A percentile compares a stretch with the other conserved stretches of the same genome.
These are phyloP conservation scores for Dynastes maya DNA, from an alignment of 2,888 invertebrate genomes.

Conservation along the genomic window DNA sequence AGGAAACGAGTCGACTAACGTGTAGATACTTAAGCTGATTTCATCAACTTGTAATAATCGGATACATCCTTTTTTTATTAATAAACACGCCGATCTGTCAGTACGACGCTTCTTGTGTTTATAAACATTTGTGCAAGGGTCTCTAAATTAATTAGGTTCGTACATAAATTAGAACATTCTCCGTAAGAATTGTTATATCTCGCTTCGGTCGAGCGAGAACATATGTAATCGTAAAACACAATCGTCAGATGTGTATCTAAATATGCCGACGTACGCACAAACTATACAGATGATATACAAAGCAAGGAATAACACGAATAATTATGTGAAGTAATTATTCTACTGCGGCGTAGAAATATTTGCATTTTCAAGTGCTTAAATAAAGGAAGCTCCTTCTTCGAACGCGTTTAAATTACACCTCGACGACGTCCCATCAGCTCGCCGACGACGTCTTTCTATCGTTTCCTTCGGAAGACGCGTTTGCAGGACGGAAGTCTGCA, in stretches of 20 bases:
- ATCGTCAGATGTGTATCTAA: slow-evolving; percentile 9
- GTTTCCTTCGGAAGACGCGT: slow-evolving; percentile 10
- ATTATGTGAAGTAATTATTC: slow-evolving; percentile 8
- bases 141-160: slow-evolving; percentile 30
- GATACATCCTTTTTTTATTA: slow-evolving; percentile 22
- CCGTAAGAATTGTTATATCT: slow-evolving; percentile 2
- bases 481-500: slow-evolving; percentile 7
- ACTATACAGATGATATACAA: slow-evolving; percentile 11
- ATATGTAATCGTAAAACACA: slow-evolving; percentile 7
- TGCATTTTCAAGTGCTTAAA: slow-evolving; percentile 18
- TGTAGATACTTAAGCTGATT: slow-evolving; percentile 9
- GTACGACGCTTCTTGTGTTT: slow-evolving; percentile 9
- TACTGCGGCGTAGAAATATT: not conserved
- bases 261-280: not conserved
- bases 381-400: slow-evolving; percentile 1
- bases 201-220: not conserved
- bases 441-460: not conserved
- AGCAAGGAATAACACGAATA: not conserved
- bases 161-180: slow-evolving; percentile 26
- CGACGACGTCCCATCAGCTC: slow-evolving; percentile 4
- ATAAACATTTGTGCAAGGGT: slow-evolving; percentile 25
- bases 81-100: slow-evolving; percentile 23
- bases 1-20: not conserved
- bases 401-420: not conserved
- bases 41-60: slow-evolving; percentile 29